Evolutionary conservation across 2,888 invertebrate species (phyloP).

Genomic region (Leucozona laternaria): DNA sequence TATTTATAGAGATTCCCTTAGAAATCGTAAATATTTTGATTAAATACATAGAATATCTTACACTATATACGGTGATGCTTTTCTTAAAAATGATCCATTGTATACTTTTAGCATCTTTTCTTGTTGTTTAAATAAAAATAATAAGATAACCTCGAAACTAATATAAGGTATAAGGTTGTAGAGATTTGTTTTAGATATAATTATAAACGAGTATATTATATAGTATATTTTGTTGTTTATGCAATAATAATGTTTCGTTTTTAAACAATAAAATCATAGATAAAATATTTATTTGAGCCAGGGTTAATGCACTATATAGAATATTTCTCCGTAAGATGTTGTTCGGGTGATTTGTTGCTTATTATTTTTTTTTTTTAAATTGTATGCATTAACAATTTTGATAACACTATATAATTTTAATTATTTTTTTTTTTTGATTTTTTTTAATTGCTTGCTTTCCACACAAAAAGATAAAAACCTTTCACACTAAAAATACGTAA

Average conservation of each 20-base stretch:
- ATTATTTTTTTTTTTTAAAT: not conserved
- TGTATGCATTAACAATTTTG: conserved; percentile 11
- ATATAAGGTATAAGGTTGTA: conserved; percentile 4
- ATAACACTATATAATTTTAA: not conserved
- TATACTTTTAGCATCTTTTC: conserved; percentile 61
- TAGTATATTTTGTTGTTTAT: conserved; percentile 16
- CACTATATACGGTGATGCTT: conserved; percentile 44
- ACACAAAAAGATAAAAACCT: conserved; percentile 53
- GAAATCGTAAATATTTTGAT: conserved; percentile 23
- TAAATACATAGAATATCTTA: conserved; percentile 50
- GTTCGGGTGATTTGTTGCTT: not conserved
- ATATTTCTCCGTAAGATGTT: not conserved
- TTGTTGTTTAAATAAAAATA: not conserved
- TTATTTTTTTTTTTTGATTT: conserved; percentile 53
- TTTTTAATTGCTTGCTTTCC: conserved; percentile 72
- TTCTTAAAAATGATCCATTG: conserved; percentile 66
- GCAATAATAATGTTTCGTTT: not conserved
- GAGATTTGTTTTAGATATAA: conserved; percentile 33
- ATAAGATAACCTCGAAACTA: conserved; percentile 17
- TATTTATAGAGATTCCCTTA: conserved; percentile 5
- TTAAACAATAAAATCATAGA: not conserved
- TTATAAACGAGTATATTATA: conserved; percentile 71
- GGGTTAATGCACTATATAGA: not conserved
- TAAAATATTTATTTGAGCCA: conserved; percentile 7
- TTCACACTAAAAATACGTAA: conserved; percentile 50